These are phyloP conservation scores for Scarus forsteni DNA, from an alignment of 2,797 vertebrate species.

Conservation along the genomic window DNA sequence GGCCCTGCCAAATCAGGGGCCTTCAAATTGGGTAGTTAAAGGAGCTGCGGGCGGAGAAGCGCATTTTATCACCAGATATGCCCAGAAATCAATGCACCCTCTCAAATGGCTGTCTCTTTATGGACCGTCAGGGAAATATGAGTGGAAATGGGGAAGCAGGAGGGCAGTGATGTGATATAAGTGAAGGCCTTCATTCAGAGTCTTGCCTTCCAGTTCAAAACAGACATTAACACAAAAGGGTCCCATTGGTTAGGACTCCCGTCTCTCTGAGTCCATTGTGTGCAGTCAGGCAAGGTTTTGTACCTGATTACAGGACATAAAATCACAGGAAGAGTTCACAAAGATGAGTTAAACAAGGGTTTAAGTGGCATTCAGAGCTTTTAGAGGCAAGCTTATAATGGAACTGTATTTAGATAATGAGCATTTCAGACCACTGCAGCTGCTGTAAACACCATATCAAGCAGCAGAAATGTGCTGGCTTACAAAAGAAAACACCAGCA, in stretches of 20 bases:
- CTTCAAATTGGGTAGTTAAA: constrained; percentile 85
- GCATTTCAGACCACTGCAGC: constrained; percentile 21
- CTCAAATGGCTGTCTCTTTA: constrained; percentile 85
- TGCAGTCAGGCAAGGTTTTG: constrained; percentile 62
- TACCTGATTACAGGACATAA: constrained; percentile 73
- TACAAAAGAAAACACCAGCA: background rate
- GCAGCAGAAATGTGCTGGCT: constrained; percentile 1
- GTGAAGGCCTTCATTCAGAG: constrained; percentile 73
- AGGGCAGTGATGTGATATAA: constrained; percentile 72
- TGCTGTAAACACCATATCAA: constrained; percentile 21
- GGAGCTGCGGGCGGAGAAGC: constrained; percentile 74
- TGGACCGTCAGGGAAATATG: constrained; percentile 82
- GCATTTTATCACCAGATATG: constrained; percentile 85
- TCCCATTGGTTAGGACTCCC: constrained; percentile 73
- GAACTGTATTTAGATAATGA: constrained; percentile 31
- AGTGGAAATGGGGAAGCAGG: constrained; percentile 73
- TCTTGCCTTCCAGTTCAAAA: constrained; percentile 69
- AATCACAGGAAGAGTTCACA: constrained; percentile 59
- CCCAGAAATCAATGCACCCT: constrained; percentile 84
- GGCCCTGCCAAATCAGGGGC: constrained; percentile 76
- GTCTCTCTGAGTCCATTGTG: constrained; percentile 70
- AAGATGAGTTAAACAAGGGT: constrained; percentile 41
- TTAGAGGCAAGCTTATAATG: constrained; percentile 25
- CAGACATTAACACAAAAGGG: constrained; percentile 72
- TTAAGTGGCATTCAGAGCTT: constrained; percentile 30